Conservation (phyloP, 2,113 vertebrate species). For the Cinclus cinclus region DNA sequence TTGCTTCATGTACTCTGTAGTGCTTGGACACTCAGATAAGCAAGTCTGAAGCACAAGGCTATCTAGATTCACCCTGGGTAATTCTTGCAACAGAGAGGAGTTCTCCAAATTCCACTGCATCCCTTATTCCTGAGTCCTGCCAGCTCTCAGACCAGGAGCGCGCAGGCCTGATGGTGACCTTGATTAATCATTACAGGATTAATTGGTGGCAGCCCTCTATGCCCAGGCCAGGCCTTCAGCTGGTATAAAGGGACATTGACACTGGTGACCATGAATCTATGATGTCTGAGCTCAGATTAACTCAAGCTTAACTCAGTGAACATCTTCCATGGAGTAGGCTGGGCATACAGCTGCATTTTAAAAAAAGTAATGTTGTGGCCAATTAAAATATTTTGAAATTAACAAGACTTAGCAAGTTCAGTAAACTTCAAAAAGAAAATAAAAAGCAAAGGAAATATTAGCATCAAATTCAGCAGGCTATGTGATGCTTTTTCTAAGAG, state of each 20-base stretch:
- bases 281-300: not conserved
- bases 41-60: not conserved
- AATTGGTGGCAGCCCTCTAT: not conserved
- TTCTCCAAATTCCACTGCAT: not conserved
- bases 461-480: not conserved
- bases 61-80: not conserved
- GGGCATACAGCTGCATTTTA: not conserved
- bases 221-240: not conserved
- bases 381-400: not conserved
- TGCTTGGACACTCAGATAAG: not conserved
- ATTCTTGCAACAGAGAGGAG: not conserved
- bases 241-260: not conserved
- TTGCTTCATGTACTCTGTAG: not conserved
- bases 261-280: not conserved
- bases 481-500: not conserved
- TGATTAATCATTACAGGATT: conserved; percentile 30
- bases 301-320: not conserved
- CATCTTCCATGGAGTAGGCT: not conserved
- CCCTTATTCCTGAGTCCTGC: not conserved
- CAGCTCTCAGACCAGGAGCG: not conserved
- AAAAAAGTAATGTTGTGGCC: not conserved
- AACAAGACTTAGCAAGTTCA: not conserved
- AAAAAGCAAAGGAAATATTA: not conserved
- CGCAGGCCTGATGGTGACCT: not conserved
- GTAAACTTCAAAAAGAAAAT: not conserved